These are phyloP conservation scores for Mungos mungo DNA, from an alignment of 2,113 vertebrate species.

Conservation along the genomic window DNA sequence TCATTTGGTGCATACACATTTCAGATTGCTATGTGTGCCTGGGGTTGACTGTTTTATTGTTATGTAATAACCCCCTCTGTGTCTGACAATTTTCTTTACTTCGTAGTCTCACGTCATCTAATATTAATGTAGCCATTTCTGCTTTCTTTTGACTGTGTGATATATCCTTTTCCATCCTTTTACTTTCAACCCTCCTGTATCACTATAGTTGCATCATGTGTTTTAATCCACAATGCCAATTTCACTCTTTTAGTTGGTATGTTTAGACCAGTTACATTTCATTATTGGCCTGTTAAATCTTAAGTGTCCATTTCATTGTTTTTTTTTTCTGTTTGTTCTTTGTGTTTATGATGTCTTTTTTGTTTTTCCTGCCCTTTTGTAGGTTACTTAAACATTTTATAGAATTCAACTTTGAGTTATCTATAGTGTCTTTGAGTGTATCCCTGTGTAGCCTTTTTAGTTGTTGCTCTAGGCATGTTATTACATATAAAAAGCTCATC, in stretches of 20 bases:
- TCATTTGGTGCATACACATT: not conserved
- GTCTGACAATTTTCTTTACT: constrained; percentile 31
- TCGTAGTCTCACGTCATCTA: constrained; percentile 4
- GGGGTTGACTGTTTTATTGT: not conserved
- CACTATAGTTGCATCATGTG: not conserved
- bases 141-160: not conserved
- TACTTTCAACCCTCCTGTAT: not conserved
- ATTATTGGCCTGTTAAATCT: not conserved
- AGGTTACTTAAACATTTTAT: constrained; percentile 5
- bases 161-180: constrained; percentile 31
- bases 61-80: not conserved
- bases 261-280: constrained; percentile 33
- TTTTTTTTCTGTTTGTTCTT: not conserved
- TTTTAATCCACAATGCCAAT: not conserved
- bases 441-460: not conserved
- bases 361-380: not conserved
- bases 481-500: constrained; percentile 4
- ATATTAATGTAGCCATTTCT: not conserved
- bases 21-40: not conserved
- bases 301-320: constrained; percentile 8
- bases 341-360: not conserved
- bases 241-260: not conserved
- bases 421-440: not conserved
- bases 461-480: constrained; percentile 21
- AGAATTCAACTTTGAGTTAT: constrained; percentile 41